A percentile compares a stretch with the other conserved stretches of the same genome.
These are phyloP conservation scores for Panorpa germanica DNA, from an alignment of 2,888 invertebrate species.

Conservation along the genomic window DNA sequence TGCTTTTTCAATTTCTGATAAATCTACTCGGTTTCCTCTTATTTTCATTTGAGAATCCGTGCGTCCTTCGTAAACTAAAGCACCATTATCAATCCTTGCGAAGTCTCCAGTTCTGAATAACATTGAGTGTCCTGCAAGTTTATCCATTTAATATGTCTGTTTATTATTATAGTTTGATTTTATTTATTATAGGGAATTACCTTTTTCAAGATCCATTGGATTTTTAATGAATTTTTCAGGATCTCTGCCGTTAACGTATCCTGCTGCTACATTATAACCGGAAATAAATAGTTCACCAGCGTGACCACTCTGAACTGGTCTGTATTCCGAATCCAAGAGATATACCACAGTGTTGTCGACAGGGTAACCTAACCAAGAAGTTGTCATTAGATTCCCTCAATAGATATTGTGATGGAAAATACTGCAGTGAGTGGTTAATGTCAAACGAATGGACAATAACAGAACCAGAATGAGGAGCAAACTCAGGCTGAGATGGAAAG, in stretches of 20 bases:
- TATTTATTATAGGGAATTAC: conserved; percentile 19
- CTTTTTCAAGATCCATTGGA: conserved; percentile 45
- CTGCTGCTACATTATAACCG: conserved; percentile 59
- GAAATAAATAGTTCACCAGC: conserved; percentile 70
- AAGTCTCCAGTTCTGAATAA: conserved; percentile 76
- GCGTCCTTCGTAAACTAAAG: conserved; percentile 57
- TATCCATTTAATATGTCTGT: conserved; percentile 1
- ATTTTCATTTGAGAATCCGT: conserved; percentile 76
- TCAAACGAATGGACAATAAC: too few relatives aligned
- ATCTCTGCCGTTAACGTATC: conserved; percentile 60
- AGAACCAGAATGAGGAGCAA: too few relatives aligned
- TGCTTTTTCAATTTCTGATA: conserved; percentile 65
- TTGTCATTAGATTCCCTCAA: not conserved
- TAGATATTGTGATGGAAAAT: conserved; percentile 1
- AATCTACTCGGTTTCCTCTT: conserved; percentile 69
- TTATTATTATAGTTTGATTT: not conserved
- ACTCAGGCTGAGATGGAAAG: too few relatives aligned
- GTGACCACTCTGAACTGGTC: conserved; percentile 49
- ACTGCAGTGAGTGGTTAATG: not conserved
- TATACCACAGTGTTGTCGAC: conserved; percentile 67
- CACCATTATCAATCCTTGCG: conserved; percentile 48
- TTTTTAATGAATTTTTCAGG: conserved; percentile 57
- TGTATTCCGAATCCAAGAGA: conserved; percentile 53
- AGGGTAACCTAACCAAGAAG: conserved; percentile 38
- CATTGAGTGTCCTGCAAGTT: conserved; percentile 38